phyloP scores from a whole-genome alignment of 2,888 invertebrate genomes.

The Rhodophaea formosa region DNA sequence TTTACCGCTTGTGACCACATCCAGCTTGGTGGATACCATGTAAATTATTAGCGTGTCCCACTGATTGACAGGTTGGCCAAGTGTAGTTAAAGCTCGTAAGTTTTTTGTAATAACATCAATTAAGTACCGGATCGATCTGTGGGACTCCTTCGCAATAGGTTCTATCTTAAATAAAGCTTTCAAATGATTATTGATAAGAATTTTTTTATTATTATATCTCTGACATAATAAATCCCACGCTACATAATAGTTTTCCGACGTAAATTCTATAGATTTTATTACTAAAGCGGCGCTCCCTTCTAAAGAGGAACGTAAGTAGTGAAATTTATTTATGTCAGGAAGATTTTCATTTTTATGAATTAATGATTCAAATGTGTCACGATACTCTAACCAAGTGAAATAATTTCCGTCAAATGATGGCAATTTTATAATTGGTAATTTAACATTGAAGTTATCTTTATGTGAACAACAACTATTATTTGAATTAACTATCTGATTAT shows the following conservation, averaged over 20 bases:
- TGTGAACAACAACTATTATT: neutral
- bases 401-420: constrained; percentile 29
- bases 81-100: constrained; percentile 31
- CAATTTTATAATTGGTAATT: constrained; percentile 27
- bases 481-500: neutral
- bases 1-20: constrained; percentile 20
- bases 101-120: constrained; percentile 29
- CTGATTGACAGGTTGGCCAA: constrained; percentile 28
- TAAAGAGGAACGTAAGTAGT: no score
- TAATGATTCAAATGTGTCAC: constrained; percentile 27
- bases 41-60: no score
- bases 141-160: no score
- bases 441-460: constrained; percentile 19
- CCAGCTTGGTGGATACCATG: no score
- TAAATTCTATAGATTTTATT: constrained; percentile 27
- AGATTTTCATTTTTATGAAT: constrained; percentile 27
- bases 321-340: constrained; percentile 27
- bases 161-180: no score
- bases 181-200: no score
- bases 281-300: constrained; percentile 14
- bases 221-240: no score
- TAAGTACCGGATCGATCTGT: constrained; percentile 2
- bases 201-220: no score
- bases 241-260: constrained; percentile 21
- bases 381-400: constrained; percentile 28